Base-by-base conservation (phyloP, 2,113 vertebrate genomes). In the Desmodus rotundus region DNA sequence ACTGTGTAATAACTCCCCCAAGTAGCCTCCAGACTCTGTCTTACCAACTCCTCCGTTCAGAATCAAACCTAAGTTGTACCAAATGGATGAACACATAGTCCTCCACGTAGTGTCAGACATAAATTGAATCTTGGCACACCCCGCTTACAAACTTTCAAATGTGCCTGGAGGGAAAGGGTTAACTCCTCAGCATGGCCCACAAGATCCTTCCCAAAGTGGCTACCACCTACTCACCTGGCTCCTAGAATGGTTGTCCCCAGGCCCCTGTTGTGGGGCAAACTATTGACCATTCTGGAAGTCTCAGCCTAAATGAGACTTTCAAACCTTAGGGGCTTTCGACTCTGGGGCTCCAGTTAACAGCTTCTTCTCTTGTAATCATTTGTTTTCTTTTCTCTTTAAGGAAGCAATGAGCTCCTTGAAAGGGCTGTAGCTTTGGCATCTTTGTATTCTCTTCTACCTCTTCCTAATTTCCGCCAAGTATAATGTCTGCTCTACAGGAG, bases 351-450 rank as follows among this genome's bases (percentile, higher is more conserved):
- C 50, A 22, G 33, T 19, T 91, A 72, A 70, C 28, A 36, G 28
- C 24, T 77, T 47, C 80, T 65, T 95, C 86, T 74, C 68, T 88
- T 70, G 4, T 54, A 45, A 24, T 82, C 31, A 65, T 61, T 89
- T 92, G 47, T 70, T 84, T 95, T 90, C 41, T 67, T 80, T 94
- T 82, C 87, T 93, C 54, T 65, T 94, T 74, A 78, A 63, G 24
- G 68, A 65, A 41, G 83, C 12, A 38, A 7, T 17, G 36, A 82
- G 50, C 20, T 83, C 78, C 50, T 72, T 73, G 38, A 50, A 24
- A 72, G 45, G 41, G 41, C 45, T 20, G 2, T 61, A 43, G 43
- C 41, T 80, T 93, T 89, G 38, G 14, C 7, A 16, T 45, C 50
- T 73, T 90, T 63, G 12, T 45, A 1, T 68, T 72, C 65, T 89